Evolutionary conservation across 92 coral and sea anemone genomes (phyloP).

Genomic region (Epizoanthus ramosus): DNA sequence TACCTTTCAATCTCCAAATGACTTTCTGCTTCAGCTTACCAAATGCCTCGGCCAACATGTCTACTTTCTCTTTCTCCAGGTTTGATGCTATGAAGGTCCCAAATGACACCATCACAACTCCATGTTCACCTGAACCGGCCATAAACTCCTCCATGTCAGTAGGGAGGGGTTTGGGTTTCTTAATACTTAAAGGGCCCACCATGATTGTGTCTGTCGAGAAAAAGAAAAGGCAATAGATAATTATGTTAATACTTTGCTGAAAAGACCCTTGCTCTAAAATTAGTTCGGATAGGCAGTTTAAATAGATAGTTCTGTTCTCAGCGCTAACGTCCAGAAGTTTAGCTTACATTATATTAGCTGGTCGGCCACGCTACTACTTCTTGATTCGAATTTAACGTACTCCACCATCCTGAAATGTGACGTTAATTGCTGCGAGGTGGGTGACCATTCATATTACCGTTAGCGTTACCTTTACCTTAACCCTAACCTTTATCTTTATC

Average conservation of each 20-base stretch:
- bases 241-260: neutral
- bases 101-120: constrained; percentile 72
- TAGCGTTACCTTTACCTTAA: no score
- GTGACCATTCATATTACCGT: no score
- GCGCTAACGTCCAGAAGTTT: no score
- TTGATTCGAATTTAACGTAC: no score
- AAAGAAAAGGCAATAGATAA: neutral
- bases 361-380: no score
- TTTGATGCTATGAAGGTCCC: constrained; percentile 59
- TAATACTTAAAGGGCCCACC: constrained; percentile 61
- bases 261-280: no score
- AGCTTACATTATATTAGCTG: no score
- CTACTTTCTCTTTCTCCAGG: constrained; percentile 38
- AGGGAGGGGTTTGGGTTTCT: constrained; percentile 44
- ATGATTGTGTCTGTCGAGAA: constrained; percentile 41
- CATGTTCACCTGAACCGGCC: constrained; percentile 62
- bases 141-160: constrained; percentile 53
- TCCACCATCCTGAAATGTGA: no score
- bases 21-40: constrained; percentile 71
- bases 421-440: no score
- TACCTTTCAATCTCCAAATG: constrained; percentile 72
- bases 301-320: no score
- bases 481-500: no score
- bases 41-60: constrained; percentile 67
- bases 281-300: no score